Base-by-base conservation (phyloP, 2,797 vertebrate genomes). In the Oreochromis mossambicus region DNA sequence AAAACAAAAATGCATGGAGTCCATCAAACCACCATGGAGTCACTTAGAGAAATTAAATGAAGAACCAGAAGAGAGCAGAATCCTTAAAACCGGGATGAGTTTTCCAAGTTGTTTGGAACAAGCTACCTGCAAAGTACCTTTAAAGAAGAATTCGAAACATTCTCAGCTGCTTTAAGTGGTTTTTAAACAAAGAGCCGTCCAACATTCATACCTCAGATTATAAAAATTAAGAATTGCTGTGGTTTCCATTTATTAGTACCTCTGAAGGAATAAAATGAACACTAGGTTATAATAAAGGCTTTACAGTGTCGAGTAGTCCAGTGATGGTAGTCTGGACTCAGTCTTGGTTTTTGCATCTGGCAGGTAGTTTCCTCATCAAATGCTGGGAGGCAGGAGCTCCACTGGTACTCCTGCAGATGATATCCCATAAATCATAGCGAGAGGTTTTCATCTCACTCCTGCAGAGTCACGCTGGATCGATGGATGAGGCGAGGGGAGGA, bases 361-460 rank as follows among this genome's bases (percentile, higher is more conserved):
- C 76, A 61, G 52, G 38, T 83, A 55, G 56, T 75, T 88, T 63
- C 81, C 48, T 78, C 77, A 51, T 76, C 43, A 29, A 86, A 48
- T 6, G 34, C 58, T 76, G n/a, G 12, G 19, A 80, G 77, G 82
- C 89, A 76, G 86, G 87, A 82, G 82, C 88, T 78, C 32, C 52
- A 21, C 52, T 11, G 51, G 90, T 89, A 87, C 81, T 85, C 83
- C 78, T 76, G 82, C 82, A 93, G 87, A 93, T 89, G 92, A 91
- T 87, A 86, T 92, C 89, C 90, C 91, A 96, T 96, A 95, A 95
- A 96, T 95, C 95, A 94, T 85, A 91, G 89, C 66, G 29, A 88
- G 89, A 88, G 89, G 87, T 92, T 94, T 94, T 95, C 90, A 89
- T 92, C 91, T 87, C 86, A 89, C 89, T 94, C 86, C 92, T 94